These are phyloP conservation scores for Neodiprion fabricii DNA, from an alignment of 1,140 invertebrate species.

Conservation along the genomic window DNA sequence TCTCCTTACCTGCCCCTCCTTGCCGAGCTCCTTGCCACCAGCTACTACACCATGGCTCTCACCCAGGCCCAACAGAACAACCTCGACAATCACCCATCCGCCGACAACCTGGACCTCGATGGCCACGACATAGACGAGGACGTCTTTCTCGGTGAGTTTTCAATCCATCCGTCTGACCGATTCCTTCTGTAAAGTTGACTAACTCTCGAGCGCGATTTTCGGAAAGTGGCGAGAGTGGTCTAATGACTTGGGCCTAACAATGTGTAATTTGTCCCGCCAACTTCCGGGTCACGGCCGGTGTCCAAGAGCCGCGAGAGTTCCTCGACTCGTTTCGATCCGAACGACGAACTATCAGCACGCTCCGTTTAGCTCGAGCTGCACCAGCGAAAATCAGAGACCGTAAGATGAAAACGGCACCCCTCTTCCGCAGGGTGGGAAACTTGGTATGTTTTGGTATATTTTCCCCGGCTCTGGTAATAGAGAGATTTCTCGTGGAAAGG, in stretches of 20 bases:
- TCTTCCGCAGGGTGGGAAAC: too few species aligned
- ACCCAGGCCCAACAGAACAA: background rate
- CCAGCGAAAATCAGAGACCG: too few species aligned
- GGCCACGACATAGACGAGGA: slow-evolving; percentile 50
- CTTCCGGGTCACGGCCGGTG: background rate
- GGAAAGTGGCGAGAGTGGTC: background rate
- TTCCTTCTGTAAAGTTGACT: background rate
- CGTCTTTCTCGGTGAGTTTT: slow-evolving; percentile 54
- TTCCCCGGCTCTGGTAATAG: too few species aligned
- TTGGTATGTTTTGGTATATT: too few species aligned
- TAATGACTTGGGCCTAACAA: background rate
- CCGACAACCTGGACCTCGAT: slow-evolving; percentile 44
- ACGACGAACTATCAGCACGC: too few species aligned
- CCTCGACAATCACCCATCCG: slow-evolving; percentile 31
- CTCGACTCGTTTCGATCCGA: too few species aligned
- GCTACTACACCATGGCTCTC: slow-evolving; percentile 33
- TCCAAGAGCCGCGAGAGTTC: background rate
- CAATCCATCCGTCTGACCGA: background rate
- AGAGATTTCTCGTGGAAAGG: too few species aligned
- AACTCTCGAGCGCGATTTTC: background rate
- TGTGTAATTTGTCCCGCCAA: background rate
- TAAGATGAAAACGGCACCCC: too few species aligned
- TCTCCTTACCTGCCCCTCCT: slow-evolving; percentile 55
- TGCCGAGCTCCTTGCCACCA: slow-evolving; percentile 53
- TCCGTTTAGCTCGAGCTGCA: too few species aligned